phyloP scores from a whole-genome alignment of 2,888 invertebrate species.

The Drosophila suboccidentalis region DNA sequence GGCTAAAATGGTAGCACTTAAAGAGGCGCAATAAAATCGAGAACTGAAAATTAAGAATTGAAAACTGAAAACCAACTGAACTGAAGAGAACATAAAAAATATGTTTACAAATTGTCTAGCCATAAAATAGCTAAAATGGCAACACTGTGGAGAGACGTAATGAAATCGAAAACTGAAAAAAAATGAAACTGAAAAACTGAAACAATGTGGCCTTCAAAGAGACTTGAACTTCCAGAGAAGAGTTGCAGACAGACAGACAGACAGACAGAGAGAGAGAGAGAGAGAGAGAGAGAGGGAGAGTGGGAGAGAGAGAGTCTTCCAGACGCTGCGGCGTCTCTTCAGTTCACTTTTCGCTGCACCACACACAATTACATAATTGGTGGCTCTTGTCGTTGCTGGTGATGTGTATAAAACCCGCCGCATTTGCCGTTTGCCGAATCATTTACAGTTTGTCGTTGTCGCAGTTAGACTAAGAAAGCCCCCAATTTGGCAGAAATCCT shows the following conservation, averaged over 20 bases:
- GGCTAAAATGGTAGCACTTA: too few relatives aligned
- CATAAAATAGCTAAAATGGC: neutral
- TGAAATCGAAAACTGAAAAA: conserved; percentile 32
- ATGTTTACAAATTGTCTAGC: neutral
- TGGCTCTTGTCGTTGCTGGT: neutral
- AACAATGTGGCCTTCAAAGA: conserved; percentile 63
- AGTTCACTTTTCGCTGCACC: conserved; percentile 22
- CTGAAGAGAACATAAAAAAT: too few relatives aligned
- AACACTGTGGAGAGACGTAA: conserved; percentile 15
- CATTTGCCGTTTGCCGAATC: conserved; percentile 79
- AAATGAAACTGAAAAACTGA: conserved; percentile 42
- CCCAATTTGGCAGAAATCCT: conserved; percentile 34
- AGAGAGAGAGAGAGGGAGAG: too few relatives aligned
- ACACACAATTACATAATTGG: conserved; percentile 64
- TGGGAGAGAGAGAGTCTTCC: neutral
- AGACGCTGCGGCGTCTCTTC: neutral
- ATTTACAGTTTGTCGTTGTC: conserved; percentile 82
- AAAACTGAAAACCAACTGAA: too few relatives aligned
- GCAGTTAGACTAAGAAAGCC: conserved; percentile 50
- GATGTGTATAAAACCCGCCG: conserved; percentile 79
- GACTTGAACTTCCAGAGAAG: conserved; percentile 10
- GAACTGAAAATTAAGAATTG: too few relatives aligned
- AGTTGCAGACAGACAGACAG: neutral
- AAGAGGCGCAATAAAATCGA: too few relatives aligned
- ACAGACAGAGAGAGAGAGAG: too few relatives aligned